phyloP scores from a whole-genome alignment of 2,113 vertebrate genomes.

The Salminus brasiliensis region DNA sequence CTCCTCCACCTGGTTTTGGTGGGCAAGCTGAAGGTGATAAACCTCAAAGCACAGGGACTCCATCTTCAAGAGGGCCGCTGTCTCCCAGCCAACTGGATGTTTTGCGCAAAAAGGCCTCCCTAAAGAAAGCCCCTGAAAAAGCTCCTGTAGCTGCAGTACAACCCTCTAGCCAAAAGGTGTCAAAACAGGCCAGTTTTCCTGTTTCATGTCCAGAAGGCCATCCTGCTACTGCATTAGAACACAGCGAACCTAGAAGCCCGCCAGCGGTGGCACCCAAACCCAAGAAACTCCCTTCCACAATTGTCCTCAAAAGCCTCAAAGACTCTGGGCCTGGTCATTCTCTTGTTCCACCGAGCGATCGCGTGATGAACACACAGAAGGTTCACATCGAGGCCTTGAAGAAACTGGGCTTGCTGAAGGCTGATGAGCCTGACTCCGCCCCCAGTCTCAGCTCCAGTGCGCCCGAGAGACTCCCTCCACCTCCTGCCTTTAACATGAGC shows the following conservation, averaged over 20 bases:
- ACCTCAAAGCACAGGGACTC: background rate
- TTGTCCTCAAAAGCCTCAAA: conserved; percentile 83
- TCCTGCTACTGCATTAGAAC: conserved; percentile 41
- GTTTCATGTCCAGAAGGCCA: conserved; percentile 34
- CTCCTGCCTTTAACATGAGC: background rate
- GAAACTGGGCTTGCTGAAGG: conserved; percentile 86
- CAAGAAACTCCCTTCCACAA: conserved; percentile 86
- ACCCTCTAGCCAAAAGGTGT: conserved; percentile 3
- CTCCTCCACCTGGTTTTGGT: conserved; percentile 18
- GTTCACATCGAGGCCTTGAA: conserved; percentile 82
- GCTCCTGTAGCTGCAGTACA: background rate
- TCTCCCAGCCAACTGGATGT: conserved; percentile 30
- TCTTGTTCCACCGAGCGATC: conserved; percentile 37
- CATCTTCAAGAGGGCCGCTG: conserved; percentile 2
- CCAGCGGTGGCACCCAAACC: conserved; percentile 85
- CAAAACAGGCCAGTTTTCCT: conserved; percentile 4
- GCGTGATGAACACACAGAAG: conserved; percentile 65
- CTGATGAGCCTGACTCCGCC: conserved; percentile 54
- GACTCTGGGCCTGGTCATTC: conserved; percentile 2
- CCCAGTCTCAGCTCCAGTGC: conserved; percentile 37
- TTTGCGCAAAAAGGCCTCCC: conserved; percentile 54
- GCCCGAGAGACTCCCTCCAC: conserved; percentile 53
- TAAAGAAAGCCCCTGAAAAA: conserved; percentile 50
- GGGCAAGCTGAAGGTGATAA: conserved; percentile 3
- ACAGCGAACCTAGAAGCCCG: conserved; percentile 68